Conservation (phyloP, 2,888 invertebrate genomes). For the Chymomyza caudatula region DNA sequence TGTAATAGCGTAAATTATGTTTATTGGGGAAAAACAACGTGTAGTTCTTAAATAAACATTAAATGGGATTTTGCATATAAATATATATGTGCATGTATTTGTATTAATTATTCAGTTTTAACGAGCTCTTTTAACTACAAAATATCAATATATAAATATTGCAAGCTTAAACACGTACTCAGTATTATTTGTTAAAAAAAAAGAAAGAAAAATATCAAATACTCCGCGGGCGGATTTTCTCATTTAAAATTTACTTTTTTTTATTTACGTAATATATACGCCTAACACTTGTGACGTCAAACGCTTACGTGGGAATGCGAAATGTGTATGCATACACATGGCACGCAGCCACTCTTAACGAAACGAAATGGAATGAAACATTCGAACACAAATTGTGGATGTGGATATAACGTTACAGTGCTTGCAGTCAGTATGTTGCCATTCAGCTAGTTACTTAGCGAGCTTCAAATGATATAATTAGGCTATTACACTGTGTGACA, state of each 20-base stretch:
- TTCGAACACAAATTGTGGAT: neutral
- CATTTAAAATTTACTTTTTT: constrained; percentile 1
- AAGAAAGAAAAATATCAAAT: neutral
- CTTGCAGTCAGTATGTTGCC: too few species aligned
- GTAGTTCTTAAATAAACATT: constrained; percentile 38
- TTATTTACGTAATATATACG: neutral
- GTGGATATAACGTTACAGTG: neutral
- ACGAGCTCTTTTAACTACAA: neutral
- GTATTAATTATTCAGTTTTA: constrained; percentile 14
- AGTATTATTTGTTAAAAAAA: neutral
- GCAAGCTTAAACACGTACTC: constrained; percentile 8
- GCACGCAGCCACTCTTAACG: too few species aligned
- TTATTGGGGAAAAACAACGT: constrained; percentile 37
- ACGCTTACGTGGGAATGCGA: too few species aligned
- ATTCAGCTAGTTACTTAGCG: too few species aligned
- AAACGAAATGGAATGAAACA: too few species aligned
- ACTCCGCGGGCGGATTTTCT: constrained; percentile 56
- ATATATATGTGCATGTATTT: neutral
- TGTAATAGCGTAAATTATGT: constrained; percentile 50
- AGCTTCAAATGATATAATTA: too few species aligned
- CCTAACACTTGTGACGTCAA: neutral
- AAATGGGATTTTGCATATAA: neutral
- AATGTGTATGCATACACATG: neutral
- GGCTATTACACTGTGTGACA: too few species aligned
- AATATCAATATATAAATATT: neutral